phyloP scores from a whole-genome alignment of 2,113 vertebrate species.

The Calyptommatus sinebrachiatus region DNA sequence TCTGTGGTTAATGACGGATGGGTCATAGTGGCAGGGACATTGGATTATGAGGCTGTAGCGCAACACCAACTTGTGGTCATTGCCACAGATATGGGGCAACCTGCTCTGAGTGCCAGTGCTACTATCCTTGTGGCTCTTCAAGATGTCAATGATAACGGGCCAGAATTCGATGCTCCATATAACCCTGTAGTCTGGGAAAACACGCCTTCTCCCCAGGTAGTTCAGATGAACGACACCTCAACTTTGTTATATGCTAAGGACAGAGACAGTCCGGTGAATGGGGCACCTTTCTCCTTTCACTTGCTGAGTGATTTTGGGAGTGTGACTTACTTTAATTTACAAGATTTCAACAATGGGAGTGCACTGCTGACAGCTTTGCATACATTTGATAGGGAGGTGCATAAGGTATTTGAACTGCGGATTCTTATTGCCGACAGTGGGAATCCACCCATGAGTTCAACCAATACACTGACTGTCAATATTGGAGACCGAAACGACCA shows the following conservation, averaged over 20 bases:
- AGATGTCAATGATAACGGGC: constrained; percentile 86
- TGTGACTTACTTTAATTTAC: constrained; percentile 76
- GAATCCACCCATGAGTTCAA: constrained; percentile 83
- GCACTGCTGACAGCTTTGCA: constrained; percentile 75
- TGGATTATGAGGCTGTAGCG: constrained; percentile 79
- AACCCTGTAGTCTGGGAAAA: constrained; percentile 87
- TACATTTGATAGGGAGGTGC: constrained; percentile 83
- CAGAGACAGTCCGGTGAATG: constrained; percentile 75
- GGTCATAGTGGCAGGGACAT: constrained; percentile 74
- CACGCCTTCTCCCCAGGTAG: constrained; percentile 70
- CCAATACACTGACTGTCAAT: constrained; percentile 78
- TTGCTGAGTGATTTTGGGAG: constrained; percentile 68
- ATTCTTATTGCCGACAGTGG: constrained; percentile 85
- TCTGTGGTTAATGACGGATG: constrained; percentile 79
- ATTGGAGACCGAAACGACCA: constrained; percentile 88
- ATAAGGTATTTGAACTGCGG: constrained; percentile 78
- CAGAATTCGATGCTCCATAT: constrained; percentile 82
- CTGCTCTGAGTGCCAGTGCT: constrained; percentile 78
- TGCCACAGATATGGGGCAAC: constrained; percentile 78
- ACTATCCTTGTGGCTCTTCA: constrained; percentile 77
- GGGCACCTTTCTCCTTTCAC: constrained; percentile 79
- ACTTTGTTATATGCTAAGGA: constrained; percentile 76
- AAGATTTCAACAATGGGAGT: constrained; percentile 81
- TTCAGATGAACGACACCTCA: constrained; percentile 83
- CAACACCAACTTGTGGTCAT: constrained; percentile 80